Evolutionary conservation across 37 sponge, comb jelly and placozoan species (phyloP).

Genomic region (Spongia lamella): DNA sequence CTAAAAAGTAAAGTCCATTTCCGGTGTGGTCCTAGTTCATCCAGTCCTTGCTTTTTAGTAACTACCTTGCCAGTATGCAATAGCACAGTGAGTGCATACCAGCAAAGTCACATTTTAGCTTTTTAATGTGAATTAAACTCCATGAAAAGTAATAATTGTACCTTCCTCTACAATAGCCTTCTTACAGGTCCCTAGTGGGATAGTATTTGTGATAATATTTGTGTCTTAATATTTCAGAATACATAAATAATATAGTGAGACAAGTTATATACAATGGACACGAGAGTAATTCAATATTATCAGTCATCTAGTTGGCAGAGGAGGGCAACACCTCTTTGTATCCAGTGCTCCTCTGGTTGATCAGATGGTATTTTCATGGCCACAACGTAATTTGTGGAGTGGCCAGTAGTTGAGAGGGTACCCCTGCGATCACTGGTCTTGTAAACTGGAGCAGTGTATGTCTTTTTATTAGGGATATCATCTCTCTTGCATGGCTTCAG

Average conservation of each 20-base stretch:
- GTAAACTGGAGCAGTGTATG: slow-evolving; percentile 92
- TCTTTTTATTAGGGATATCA: slow-evolving; percentile 74
- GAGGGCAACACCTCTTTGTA: slow-evolving; percentile 95
- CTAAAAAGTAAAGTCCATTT: too few relatives aligned
- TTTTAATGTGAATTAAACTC: too few relatives aligned
- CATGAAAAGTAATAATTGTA: too few relatives aligned
- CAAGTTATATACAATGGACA: not conserved
- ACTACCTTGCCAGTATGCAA: too few relatives aligned
- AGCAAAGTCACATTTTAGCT: too few relatives aligned
- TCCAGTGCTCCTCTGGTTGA: slow-evolving; percentile 96
- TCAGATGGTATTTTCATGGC: slow-evolving; percentile 93
- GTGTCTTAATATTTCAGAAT: not conserved
- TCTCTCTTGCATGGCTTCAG: slow-evolving; percentile 92
- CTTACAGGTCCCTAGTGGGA: too few relatives aligned
- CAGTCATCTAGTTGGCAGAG: slow-evolving; percentile 98
- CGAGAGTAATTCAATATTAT: not conserved
- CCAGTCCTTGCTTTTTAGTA: too few relatives aligned
- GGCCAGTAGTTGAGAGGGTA: slow-evolving; percentile 97
- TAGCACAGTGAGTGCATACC: too few relatives aligned
- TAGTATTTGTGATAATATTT: too few relatives aligned
- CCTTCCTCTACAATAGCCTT: too few relatives aligned
- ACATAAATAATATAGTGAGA: not conserved
- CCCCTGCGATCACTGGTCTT: slow-evolving; percentile 99
- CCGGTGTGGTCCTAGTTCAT: too few relatives aligned
- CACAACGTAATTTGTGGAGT: slow-evolving; percentile 99